Evolutionary conservation across 2,113 vertebrate genomes (phyloP).

Genomic region (Tetraodon nigroviridis): DNA sequence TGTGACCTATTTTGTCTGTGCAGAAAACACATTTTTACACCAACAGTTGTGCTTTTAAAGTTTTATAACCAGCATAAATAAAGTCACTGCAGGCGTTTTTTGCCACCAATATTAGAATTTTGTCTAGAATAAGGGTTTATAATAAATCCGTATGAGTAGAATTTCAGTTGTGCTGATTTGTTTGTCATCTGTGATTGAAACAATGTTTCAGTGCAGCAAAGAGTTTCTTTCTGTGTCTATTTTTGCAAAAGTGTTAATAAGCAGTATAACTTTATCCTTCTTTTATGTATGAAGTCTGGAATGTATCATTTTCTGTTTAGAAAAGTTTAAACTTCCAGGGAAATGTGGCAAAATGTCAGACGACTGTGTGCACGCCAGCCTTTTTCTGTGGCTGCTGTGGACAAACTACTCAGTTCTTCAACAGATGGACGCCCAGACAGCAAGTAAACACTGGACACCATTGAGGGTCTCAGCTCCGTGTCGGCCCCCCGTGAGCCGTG

Average conservation of each 20-base stretch:
- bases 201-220: neutral
- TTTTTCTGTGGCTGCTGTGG: slow-evolving; percentile 39
- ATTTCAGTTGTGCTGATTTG: too few species aligned
- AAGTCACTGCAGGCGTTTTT: too few species aligned
- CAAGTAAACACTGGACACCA: slow-evolving; percentile 58
- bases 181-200: too few species aligned
- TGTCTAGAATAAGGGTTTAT: too few species aligned
- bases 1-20: neutral
- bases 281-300: too few species aligned
- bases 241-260: too few species aligned
- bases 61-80: neutral
- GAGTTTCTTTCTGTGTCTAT: neutral
- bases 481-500: slow-evolving; percentile 48
- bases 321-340: slow-evolving; percentile 37
- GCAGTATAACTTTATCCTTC: too few species aligned
- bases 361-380: slow-evolving; percentile 44
- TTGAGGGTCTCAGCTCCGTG: slow-evolving; percentile 54
- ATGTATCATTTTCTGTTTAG: slow-evolving; percentile 11
- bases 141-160: too few species aligned
- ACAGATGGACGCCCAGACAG: slow-evolving; percentile 67
- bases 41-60: neutral
- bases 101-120: too few species aligned
- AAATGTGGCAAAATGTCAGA: slow-evolving; percentile 40
- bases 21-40: neutral
- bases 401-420: slow-evolving; percentile 49